A percentile compares a stretch with the other conserved stretches of the same genome.
These are phyloP conservation scores for Furcifer pardalis DNA, from an alignment of 2,797 vertebrate genomes.

Conservation along the genomic window DNA sequence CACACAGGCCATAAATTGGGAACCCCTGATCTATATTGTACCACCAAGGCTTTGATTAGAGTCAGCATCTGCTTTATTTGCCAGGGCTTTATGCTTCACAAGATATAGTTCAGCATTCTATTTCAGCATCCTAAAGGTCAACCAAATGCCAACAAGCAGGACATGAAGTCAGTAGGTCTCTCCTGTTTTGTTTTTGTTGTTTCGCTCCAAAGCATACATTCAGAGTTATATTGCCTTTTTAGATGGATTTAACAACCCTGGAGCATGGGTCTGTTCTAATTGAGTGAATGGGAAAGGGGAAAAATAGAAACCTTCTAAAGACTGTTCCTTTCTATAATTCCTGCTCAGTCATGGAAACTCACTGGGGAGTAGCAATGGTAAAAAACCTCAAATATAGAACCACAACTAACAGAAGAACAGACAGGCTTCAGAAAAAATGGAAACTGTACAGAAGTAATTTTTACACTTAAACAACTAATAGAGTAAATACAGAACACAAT, in stretches of 20 bases:
- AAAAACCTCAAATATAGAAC: too few species aligned
- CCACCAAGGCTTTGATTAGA: background rate
- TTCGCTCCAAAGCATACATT: background rate
- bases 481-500: too few species aligned
- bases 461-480: too few species aligned
- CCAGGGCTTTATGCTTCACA: background rate
- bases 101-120: background rate
- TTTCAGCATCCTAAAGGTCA: too few species aligned
- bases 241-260: background rate
- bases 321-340: background rate
- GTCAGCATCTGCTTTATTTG: background rate
- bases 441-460: too few species aligned
- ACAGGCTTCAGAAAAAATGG: too few species aligned
- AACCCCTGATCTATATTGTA: too few species aligned
- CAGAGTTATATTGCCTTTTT: background rate
- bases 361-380: too few species aligned
- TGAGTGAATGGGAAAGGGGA: background rate
- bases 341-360: too few species aligned
- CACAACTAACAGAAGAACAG: too few species aligned
- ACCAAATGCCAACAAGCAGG: background rate
- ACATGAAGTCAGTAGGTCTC: background rate
- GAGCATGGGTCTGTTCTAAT: background rate
- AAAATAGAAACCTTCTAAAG: background rate
- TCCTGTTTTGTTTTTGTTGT: too few species aligned
- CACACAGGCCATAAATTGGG: too few species aligned